phyloP scores from a whole-genome alignment of 1,140 invertebrate genomes.

The Drosophila suzukii region DNA sequence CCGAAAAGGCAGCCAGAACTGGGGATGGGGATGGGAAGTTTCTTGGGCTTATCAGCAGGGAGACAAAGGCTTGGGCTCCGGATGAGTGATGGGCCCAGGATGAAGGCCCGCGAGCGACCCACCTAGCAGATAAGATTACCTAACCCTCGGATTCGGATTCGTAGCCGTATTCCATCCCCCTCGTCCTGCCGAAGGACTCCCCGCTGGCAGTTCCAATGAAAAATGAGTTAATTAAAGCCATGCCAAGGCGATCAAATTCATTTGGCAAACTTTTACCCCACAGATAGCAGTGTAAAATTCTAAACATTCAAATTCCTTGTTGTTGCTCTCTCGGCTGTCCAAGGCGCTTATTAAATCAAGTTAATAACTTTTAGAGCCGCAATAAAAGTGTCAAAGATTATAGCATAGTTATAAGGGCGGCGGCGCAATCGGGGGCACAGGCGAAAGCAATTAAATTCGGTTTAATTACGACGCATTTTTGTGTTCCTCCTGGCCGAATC shows the following conservation, averaged over 20 bases:
- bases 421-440: slow-evolving; percentile 2
- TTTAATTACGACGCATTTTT: slow-evolving; percentile 82
- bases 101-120: slow-evolving; percentile 36
- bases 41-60: slow-evolving; percentile 52
- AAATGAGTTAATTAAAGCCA: slow-evolving; percentile 84
- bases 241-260: slow-evolving; percentile 73
- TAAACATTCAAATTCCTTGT: slow-evolving; percentile 56
- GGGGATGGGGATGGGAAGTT: background rate
- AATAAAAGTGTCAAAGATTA: slow-evolving; percentile 84
- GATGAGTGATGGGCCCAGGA: slow-evolving; percentile 69
- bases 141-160: slow-evolving; percentile 16
- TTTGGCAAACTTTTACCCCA: slow-evolving; percentile 55
- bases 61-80: slow-evolving; percentile 62
- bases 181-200: slow-evolving; percentile 5
- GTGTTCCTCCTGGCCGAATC: slow-evolving; percentile 19
- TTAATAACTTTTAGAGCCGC: slow-evolving; percentile 83
- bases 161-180: background rate
- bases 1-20: background rate
- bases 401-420: slow-evolving; percentile 73
- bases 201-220: slow-evolving; percentile 73
- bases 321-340: slow-evolving; percentile 31
- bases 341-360: slow-evolving; percentile 83
- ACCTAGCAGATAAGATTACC: slow-evolving; percentile 72
- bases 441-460: slow-evolving; percentile 81
- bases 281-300: slow-evolving; percentile 72